A percentile compares a stretch with the other conserved stretches of the same genome.
Conservation (phyloP, 2,888 invertebrate genomes). For the Conus canariensis region DNA sequence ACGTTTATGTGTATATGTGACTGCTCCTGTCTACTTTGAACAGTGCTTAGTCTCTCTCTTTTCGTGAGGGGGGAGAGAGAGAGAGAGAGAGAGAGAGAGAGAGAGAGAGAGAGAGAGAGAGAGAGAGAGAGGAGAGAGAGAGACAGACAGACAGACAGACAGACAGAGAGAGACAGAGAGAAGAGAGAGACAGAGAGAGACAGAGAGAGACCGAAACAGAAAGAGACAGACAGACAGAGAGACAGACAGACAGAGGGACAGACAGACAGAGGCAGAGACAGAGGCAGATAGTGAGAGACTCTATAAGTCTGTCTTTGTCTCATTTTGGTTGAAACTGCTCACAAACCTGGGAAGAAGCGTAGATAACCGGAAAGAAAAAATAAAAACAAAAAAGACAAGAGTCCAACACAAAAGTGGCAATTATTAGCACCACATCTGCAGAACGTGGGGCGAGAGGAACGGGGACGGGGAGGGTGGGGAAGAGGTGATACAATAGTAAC, state of each 20-base stretch:
- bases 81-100: not conserved
- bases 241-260: not conserved
- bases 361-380: not conserved
- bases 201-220: not conserved
- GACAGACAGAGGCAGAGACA: slow-evolving; percentile 5
- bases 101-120: slow-evolving; percentile 18
- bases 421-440: not conserved
- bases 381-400: not conserved
- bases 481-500: too few relatives aligned
- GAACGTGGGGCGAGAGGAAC: not conserved
- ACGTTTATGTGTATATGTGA: too few relatives aligned
- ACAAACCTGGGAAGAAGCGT: too few relatives aligned
- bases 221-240: not conserved
- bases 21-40: too few relatives aligned
- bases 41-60: too few relatives aligned
- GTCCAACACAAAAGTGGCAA: not conserved
- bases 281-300: not conserved
- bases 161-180: not conserved
- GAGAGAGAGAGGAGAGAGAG: not conserved
- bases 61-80: not conserved
- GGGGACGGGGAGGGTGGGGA: not conserved
- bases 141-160: not conserved
- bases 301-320: too few relatives aligned
- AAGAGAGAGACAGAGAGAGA: not conserved
- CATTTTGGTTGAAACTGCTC: too few relatives aligned